These are phyloP conservation scores for Ambastaia sidthimunki DNA, from an alignment of 2,797 vertebrate species.

Conservation along the genomic window DNA sequence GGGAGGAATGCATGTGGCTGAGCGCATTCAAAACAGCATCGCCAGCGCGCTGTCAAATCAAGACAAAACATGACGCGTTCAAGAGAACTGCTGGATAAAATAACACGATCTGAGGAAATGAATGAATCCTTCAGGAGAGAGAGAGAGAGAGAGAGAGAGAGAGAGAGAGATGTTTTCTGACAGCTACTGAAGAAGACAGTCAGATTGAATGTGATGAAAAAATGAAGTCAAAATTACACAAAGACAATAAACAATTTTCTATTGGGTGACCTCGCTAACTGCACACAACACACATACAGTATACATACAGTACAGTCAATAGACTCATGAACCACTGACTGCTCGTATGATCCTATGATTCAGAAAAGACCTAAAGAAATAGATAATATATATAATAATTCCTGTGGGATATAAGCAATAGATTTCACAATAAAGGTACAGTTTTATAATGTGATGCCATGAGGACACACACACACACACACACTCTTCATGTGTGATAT, in stretches of 20 bases:
- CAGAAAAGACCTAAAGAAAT: no score
- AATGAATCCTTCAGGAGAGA: conserved; percentile 1
- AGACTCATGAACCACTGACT: neutral
- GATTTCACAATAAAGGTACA: no score
- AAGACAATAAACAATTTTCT: neutral
- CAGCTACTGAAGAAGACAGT: neutral
- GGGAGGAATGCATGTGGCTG: neutral
- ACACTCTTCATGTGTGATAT: conserved; percentile 63
- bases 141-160: neutral
- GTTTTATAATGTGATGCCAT: neutral
- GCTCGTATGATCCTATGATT: neutral
- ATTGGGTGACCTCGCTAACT: neutral
- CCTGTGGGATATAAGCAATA: no score
- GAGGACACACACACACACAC: conserved; percentile 26
- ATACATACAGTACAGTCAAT: neutral
- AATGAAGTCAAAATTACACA: conserved; percentile 5
- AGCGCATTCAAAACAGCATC: neutral
- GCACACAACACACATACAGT: neutral
- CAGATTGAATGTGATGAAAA: neutral
- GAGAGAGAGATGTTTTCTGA: neutral
- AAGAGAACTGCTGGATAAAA: neutral
- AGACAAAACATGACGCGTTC: neutral
- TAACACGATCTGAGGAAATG: conserved; percentile 20
- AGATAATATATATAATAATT: no score
- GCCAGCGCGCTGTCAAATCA: conserved; percentile 27